Base-by-base conservation (phyloP, 1,140 invertebrate genomes). In the Pemphigus obesinymphae region DNA sequence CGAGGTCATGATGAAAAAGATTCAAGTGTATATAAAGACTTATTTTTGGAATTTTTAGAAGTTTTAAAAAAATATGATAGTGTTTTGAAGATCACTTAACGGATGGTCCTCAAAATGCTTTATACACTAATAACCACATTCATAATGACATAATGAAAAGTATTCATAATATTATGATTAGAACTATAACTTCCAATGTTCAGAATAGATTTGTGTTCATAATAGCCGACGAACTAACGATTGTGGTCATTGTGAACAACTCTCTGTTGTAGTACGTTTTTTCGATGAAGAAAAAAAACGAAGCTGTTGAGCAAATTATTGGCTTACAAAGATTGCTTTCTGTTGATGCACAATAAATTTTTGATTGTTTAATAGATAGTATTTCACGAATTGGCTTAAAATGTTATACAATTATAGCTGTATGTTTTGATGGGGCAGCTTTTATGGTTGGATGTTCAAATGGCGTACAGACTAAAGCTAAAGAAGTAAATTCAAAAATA, bases 371-470 rank as follows among this genome's bases (percentile, higher is more conserved):
- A 68, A 31, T 20, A 5, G 37, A 68, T 13, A 34, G 13, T 29
- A 68, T 31, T 13, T 6, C 26, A 29, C 13, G 29, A 31, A 34
- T 31, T 68, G 53, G 53, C 5, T 11, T 53, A 20, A 7, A 53
- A 20, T 53, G 50, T 11, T 10, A 45, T 26, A 53, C 40, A 76
- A 26, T 82, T 7, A 75, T 58, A 55, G 34, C 40, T n/a, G 70
- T 82, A n/a, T 78, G 40, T 4, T 48, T 82, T 45, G 82, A 82
- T 82, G 70, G 82, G 29, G 68, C 70, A 8, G 63, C 70, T 37
- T 61, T 31, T 17, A 82, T 82, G 68, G 76, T 70, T 76, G 82
- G 70, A 34, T 31, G 50, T 26, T 37, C 23, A 40, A 48, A 75
- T 58, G 82, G 53, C 23, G 68, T 82, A 37, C 34, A 50, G 61